A percentile compares a stretch with the other conserved stretches of the same genome.
These are phyloP conservation scores for Ageneiosus marmoratus DNA, from an alignment of 2,113 vertebrate species.

Conservation along the genomic window DNA sequence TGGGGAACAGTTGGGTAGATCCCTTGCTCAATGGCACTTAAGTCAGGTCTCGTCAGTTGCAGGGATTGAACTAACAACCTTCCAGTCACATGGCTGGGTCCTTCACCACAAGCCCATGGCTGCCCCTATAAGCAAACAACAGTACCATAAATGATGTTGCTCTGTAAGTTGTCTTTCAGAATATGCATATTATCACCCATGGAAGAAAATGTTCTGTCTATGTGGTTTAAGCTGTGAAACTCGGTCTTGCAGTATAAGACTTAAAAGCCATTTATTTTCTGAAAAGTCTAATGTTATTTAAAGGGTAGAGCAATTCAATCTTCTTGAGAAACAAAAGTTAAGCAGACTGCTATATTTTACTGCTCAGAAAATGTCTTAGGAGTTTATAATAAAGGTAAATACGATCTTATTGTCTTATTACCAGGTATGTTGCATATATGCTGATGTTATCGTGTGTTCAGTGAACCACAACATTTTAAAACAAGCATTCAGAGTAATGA, in stretches of 20 bases:
- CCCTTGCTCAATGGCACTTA: too few species aligned
- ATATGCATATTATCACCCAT: neutral
- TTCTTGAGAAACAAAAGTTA: neutral
- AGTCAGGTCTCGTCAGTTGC: too few species aligned
- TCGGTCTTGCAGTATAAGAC: neutral
- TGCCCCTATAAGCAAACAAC: too few species aligned
- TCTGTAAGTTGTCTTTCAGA: neutral
- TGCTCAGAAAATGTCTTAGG: neutral
- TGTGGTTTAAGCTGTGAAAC: neutral
- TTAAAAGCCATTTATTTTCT: neutral
- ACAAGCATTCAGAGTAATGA: neutral
- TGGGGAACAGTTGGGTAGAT: too few species aligned
- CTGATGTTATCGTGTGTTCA: neutral
- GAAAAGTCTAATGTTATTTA: neutral
- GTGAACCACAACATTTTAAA: neutral
- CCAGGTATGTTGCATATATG: neutral
- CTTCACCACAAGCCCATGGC: too few species aligned
- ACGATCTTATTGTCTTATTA: neutral
- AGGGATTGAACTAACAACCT: too few species aligned
- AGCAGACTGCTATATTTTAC: neutral
- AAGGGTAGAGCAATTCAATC: neutral
- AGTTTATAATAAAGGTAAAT: neutral
- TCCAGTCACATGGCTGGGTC: too few species aligned
- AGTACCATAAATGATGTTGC: too few species aligned
- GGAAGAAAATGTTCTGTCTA: neutral